A percentile compares a stretch with the other conserved stretches of the same genome.
Evolutionary conservation across 2,797 vertebrate species (phyloP).

Genomic region (Phaenicophaeus curvirostris): DNA sequence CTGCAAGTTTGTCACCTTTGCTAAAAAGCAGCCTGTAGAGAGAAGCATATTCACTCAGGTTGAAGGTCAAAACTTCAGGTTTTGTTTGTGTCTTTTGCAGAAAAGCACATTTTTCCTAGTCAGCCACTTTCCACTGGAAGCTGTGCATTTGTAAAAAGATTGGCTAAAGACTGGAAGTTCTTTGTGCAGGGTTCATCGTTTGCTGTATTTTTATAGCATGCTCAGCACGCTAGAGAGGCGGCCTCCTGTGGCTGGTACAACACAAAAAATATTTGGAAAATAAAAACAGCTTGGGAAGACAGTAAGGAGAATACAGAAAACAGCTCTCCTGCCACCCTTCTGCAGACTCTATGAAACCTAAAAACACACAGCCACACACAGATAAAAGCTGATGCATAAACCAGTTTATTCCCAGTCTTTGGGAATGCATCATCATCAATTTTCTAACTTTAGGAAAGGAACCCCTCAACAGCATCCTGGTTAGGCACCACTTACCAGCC

Average conservation of each 20-base stretch:
- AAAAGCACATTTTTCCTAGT: slow-evolving; percentile 2
- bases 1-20: slow-evolving; percentile 8
- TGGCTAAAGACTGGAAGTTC: not conserved
- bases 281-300: not conserved
- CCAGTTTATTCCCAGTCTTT: not conserved
- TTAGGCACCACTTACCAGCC: rapidly evolving
- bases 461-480: not conserved
- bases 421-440: not conserved
- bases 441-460: not conserved
- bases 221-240: not conserved
- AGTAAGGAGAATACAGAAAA: not conserved
- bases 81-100: slow-evolving; percentile 24
- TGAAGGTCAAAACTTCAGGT: slow-evolving; percentile 61
- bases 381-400: not conserved
- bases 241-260: not conserved
- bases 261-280: not conserved
- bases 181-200: not conserved
- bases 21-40: slow-evolving; percentile 26
- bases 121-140: slow-evolving; percentile 4
- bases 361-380: not conserved
- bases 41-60: not conserved
- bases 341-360: not conserved
- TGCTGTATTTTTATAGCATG: not conserved
- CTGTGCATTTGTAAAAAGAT: not conserved
- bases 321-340: not conserved